Base-by-base conservation (phyloP, 1,140 invertebrate genomes). In the Bombus pascuorum region DNA sequence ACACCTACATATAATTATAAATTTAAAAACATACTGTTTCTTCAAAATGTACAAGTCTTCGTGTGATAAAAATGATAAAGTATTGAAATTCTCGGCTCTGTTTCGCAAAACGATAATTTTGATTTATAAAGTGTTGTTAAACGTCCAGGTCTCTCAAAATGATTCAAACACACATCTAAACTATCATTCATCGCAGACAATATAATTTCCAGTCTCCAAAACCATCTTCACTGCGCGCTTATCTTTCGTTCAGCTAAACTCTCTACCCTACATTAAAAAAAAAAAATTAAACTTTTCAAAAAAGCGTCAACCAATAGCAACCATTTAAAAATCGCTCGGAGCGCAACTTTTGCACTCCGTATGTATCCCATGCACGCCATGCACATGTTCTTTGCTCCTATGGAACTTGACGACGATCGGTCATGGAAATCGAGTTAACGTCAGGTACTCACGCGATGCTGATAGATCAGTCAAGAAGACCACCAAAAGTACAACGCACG, bases 401-500 rank as follows among this genome's bases (percentile, higher is more conserved):
- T 18, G 9, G n/a, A 62, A 44, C 34, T 53, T 42, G n/a, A 65
- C 37, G 59, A 73, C 39, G 32, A n/a, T 34, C 37, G 9, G 25
- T 34, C 68, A 32, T 37, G 57, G 34, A 89, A 80, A 75, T 34
- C 28, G 53, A 73, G 78, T 66, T 83, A 86, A 89, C 66, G 53
- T 62, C 86, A 71, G 68, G 62, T 89, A 89, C 87, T 89, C 81
- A 89, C 88, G 85, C 87, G 87, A 89, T 32, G 81, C 75, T 68
- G 74, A 32, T 81, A 86, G 73, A 74, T 13, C n/a, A 42, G 18
- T 68, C 66, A 72, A 83, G 25, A 83, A 75, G 32, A 34, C 3
- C 65, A 85, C 28, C 15, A 68, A 85, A 65, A 85, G 37, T 75
- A 18, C 68, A 78, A 82, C 74, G 34, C 62, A 37, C 37, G 53